These are phyloP conservation scores for Rhagologus leucostigma DNA, from an alignment of 2,113 vertebrate species.

Conservation along the genomic window DNA sequence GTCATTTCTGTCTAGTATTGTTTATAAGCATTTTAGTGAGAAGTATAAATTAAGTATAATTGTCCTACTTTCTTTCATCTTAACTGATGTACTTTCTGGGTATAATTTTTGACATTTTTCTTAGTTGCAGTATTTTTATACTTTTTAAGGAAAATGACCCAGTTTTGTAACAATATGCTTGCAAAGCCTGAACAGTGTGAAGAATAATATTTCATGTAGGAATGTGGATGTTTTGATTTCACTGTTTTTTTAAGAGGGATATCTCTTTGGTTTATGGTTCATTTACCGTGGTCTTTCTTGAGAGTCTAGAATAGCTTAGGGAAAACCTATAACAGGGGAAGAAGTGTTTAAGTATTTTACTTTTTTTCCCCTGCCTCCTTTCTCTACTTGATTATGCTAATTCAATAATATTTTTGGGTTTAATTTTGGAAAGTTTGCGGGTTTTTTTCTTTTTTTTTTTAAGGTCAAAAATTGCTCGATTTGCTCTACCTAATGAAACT, in stretches of 20 bases:
- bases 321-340: background rate
- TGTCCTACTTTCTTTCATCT: constrained; percentile 37
- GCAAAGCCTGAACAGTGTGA: background rate
- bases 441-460: background rate
- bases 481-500: background rate
- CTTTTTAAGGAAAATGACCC: constrained; percentile 23
- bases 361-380: fast-evolving
- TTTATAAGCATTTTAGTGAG: background rate
- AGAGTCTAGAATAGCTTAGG: background rate
- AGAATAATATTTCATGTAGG: background rate
- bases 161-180: constrained; percentile 4
- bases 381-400: background rate
- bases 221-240: background rate
- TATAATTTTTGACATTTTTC: background rate
- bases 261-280: background rate
- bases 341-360: background rate
- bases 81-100: background rate
- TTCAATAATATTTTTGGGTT: background rate
- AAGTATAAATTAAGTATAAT: constrained; percentile 2
- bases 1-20: background rate
- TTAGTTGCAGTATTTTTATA: background rate
- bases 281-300: background rate
- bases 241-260: background rate
- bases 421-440: background rate
- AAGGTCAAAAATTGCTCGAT: background rate